A percentile compares a stretch with the other conserved stretches of the same genome.
Evolutionary conservation across 2,888 invertebrate species (phyloP).

Genomic region (Limenitis camilla): DNA sequence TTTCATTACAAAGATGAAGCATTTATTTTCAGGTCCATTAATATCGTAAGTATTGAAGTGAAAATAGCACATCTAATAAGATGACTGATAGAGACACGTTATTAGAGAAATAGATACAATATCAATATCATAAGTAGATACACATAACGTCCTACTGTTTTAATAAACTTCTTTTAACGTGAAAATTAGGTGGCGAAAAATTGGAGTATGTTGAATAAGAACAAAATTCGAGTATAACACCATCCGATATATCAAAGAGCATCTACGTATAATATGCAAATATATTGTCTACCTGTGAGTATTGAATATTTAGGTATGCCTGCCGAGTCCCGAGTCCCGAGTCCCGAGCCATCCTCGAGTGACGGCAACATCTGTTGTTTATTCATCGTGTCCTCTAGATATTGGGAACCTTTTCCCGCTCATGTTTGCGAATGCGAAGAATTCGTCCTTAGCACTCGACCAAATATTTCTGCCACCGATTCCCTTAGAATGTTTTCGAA

Average conservation of each 20-base stretch:
- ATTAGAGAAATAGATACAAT: too few species aligned
- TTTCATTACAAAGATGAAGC: too few species aligned
- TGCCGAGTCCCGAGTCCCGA: neutral
- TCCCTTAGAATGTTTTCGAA: neutral
- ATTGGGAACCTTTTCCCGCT: conserved; percentile 34
- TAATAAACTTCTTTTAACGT: too few species aligned
- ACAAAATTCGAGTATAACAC: neutral
- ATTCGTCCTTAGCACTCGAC: conserved; percentile 7
- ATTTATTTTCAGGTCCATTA: too few species aligned
- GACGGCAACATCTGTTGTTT: conserved; percentile 49
- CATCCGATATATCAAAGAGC: conserved; percentile 6
- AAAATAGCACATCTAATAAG: too few species aligned
- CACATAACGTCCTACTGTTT: too few species aligned
- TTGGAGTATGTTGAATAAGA: neutral
- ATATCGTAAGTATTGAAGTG: too few species aligned
- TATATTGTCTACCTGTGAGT: conserved; percentile 13
- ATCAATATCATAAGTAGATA: too few species aligned
- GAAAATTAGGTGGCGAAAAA: neutral
- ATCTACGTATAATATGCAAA: conserved; percentile 14
- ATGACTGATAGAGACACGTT: too few species aligned
- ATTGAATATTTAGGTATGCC: conserved; percentile 18
- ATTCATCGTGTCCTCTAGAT: conserved; percentile 48
- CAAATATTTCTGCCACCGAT: conserved; percentile 2
- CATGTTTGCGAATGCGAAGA: conserved; percentile 19
- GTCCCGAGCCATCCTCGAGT: conserved; percentile 5